Evolutionary conservation across 2,113 vertebrate genomes (phyloP).

Genomic region (Danionella cerebrum): DNA sequence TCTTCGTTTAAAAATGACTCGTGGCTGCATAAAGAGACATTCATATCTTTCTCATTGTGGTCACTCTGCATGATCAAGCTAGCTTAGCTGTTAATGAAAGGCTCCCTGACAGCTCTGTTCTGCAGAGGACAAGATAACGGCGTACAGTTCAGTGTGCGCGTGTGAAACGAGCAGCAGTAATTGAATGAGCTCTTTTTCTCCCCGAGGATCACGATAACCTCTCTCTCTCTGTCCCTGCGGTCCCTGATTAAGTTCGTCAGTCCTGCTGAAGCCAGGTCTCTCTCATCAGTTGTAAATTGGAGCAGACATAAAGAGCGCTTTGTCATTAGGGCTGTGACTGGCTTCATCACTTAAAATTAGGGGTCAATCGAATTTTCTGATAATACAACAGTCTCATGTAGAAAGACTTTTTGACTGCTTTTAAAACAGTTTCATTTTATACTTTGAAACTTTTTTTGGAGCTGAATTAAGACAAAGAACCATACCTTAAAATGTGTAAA

Average conservation of each 20-base stretch:
- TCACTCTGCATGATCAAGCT: not conserved
- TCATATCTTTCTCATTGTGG: not conserved
- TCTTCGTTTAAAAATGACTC: not conserved
- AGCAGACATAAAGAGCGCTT: not conserved
- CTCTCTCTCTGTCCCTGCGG: not conserved
- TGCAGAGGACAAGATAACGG: not conserved
- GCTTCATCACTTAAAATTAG: conserved; percentile 26
- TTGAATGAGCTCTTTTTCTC: conserved; percentile 19
- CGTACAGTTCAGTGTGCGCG: not conserved
- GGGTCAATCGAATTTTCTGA: not conserved
- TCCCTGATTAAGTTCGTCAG: not conserved
- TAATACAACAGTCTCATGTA: not conserved
- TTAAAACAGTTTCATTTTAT: too few relatives aligned
- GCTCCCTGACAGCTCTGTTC: not conserved
- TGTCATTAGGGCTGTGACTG: conserved; percentile 28
- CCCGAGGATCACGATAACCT: conserved; percentile 16
- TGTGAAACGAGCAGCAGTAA: conserved; percentile 17
- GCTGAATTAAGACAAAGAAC: too few relatives aligned
- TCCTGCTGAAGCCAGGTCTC: conserved; percentile 1
- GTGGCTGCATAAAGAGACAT: not conserved
- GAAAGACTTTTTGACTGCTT: not conserved
- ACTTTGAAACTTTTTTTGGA: too few relatives aligned
- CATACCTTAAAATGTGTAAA: too few relatives aligned
- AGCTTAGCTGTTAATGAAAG: conserved; percentile 16
- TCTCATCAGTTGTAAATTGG: conserved; percentile 11